A percentile compares a stretch with the other conserved stretches of the same genome.
Conservation (phyloP, 2,888 invertebrate species). For the Mesodorylaimus sp. region DNA sequence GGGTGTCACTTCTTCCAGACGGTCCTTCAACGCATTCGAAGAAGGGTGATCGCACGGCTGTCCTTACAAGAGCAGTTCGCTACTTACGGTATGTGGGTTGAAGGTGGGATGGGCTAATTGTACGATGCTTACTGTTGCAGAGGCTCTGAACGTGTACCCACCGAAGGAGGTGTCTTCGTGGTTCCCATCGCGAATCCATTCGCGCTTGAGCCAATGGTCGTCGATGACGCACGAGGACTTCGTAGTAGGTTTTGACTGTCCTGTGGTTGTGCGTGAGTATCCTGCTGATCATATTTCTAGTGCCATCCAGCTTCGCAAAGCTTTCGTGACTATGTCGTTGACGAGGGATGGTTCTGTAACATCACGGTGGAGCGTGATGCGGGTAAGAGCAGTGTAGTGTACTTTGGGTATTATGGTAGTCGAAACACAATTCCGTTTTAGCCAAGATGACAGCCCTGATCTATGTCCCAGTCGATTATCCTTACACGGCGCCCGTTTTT, state of each 20-base stretch:
- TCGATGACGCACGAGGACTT: conserved; percentile 50
- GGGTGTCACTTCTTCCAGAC: not conserved
- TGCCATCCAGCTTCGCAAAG: not conserved
- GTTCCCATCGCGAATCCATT: conserved; percentile 31
- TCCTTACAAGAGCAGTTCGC: conserved; percentile 58
- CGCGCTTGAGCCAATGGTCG: conserved; percentile 47
- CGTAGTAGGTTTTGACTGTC: conserved; percentile 30
- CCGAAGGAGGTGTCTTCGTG: conserved; percentile 19
- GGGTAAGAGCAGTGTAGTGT: not conserved
- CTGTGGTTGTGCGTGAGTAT: not conserved
- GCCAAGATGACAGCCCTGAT: conserved; percentile 59
- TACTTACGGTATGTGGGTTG: conserved; percentile 36
- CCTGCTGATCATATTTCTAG: not conserved
- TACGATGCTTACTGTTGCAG: not conserved
- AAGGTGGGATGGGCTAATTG: not conserved
- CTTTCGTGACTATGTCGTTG: conserved; percentile 2
- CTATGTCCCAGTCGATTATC: conserved; percentile 63
- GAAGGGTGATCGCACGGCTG: conserved; percentile 53
- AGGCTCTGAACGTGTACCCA: not conserved
- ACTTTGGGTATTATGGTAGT: not conserved
- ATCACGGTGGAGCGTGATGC: conserved; percentile 38
- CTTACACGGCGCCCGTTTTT: conserved; percentile 49
- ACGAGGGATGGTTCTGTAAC: conserved; percentile 51
- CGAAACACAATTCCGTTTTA: conserved; percentile 23
- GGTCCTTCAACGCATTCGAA: conserved; percentile 47